A percentile compares a stretch with the other conserved stretches of the same genome.
Evolutionary conservation across 2,113 vertebrate genomes (phyloP).

Genomic region (Rhipidura dahli): DNA sequence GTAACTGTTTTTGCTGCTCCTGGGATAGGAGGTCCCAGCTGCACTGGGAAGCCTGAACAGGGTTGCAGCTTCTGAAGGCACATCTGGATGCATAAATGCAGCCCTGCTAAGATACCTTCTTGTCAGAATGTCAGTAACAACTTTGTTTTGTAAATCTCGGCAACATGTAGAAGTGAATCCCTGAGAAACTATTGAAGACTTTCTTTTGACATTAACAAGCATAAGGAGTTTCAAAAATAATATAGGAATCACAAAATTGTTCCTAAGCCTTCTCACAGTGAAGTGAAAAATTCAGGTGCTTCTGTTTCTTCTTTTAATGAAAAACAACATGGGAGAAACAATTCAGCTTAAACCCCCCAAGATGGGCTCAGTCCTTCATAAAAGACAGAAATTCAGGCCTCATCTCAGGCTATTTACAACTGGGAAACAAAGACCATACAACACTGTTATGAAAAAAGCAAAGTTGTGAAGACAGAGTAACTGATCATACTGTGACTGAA

Average conservation of each 20-base stretch:
- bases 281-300: neutral
- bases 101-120: accelerated
- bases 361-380: neutral
- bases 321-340: neutral
- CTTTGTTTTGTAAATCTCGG: neutral
- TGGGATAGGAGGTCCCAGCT: neutral
- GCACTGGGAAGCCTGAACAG: neutral
- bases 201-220: neutral
- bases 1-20: neutral
- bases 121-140: neutral
- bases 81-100: neutral
- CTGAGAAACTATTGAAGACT: neutral
- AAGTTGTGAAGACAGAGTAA: neutral
- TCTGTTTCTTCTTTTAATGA: neutral
- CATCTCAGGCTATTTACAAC: neutral
- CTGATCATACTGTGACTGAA: neutral
- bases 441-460: neutral
- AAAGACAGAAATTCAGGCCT: neutral
- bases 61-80: neutral
- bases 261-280: neutral
- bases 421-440: neutral
- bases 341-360: neutral
- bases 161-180: neutral
- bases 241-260: neutral
- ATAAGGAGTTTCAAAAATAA: neutral